Conservation (phyloP, 2,888 invertebrate genomes). For the Aleiodes leptofemur region DNA sequence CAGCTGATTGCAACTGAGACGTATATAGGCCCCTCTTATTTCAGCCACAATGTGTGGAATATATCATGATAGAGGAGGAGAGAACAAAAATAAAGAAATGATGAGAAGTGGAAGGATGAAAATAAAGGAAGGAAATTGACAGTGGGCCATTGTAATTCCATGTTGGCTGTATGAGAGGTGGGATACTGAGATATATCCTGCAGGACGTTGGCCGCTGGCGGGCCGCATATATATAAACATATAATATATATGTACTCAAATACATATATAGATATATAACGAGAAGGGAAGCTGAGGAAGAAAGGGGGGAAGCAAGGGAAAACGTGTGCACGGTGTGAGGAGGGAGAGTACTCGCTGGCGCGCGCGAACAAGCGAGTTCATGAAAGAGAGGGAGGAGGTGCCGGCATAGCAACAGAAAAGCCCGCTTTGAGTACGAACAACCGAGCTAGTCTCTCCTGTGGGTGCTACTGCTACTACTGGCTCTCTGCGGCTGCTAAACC, state of each 20-base stretch:
- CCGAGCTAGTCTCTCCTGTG: conserved; percentile 57
- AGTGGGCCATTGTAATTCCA: conserved; percentile 26
- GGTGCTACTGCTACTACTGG: conserved; percentile 45
- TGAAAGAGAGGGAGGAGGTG: conserved; percentile 59
- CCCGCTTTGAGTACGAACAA: conserved; percentile 69
- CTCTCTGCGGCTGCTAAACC: conserved; percentile 41
- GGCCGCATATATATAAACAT: conserved; percentile 42
- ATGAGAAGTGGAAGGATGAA: conserved; percentile 21
- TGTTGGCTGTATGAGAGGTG: conserved; percentile 42
- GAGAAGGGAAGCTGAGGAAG: conserved; percentile 31
- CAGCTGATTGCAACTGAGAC: conserved; percentile 32
- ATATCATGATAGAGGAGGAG: background rate
- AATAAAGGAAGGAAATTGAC: conserved; percentile 22
- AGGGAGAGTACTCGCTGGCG: conserved; percentile 47
- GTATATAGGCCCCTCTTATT: background rate
- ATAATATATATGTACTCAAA: conserved; percentile 39
- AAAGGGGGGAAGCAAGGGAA: too few relatives aligned
- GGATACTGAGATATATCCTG: conserved; percentile 62
- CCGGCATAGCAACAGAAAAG: conserved; percentile 74
- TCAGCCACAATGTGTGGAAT: background rate
- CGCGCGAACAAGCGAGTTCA: conserved; percentile 33
- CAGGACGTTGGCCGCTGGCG: conserved; percentile 64
- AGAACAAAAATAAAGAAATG: conserved; percentile 8
- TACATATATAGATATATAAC: conserved; percentile 45
- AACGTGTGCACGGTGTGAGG: conserved; percentile 47